Evolutionary conservation across 2,113 vertebrate species (phyloP).

Genomic region (Corapipo altera): DNA sequence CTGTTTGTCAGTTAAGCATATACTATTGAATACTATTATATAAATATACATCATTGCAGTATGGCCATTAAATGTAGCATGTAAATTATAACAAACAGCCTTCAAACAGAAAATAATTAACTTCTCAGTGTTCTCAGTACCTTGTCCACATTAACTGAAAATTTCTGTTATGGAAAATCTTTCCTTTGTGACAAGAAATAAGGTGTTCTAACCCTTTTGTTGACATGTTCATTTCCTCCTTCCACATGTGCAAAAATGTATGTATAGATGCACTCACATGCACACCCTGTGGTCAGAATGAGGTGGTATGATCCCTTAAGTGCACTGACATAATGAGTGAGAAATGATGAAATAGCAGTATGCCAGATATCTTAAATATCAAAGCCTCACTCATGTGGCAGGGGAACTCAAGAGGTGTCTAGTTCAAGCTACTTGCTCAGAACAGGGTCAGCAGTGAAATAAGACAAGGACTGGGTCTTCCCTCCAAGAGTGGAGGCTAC

Average conservation of each 20-base stretch:
- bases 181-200: not conserved
- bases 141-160: not conserved
- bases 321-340: not conserved
- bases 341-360: not conserved
- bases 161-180: not conserved
- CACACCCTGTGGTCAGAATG: not conserved
- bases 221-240: not conserved
- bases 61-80: not conserved
- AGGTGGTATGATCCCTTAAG: not conserved
- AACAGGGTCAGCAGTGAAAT: not conserved
- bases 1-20: not conserved
- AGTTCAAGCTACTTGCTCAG: not conserved
- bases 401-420: not conserved
- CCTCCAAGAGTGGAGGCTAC: not conserved
- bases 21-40: not conserved
- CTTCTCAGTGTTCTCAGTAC: not conserved
- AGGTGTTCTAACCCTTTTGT: not conserved
- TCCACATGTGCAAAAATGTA: not conserved
- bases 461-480: not conserved
- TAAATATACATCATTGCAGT: conserved; percentile 1
- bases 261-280: accelerated
- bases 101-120: not conserved
- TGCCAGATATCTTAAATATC: not conserved
- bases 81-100: not conserved
- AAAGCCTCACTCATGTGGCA: not conserved